These are phyloP conservation scores for Xyrauchen texanus DNA, from an alignment of 2,113 vertebrate species.

Conservation along the genomic window DNA sequence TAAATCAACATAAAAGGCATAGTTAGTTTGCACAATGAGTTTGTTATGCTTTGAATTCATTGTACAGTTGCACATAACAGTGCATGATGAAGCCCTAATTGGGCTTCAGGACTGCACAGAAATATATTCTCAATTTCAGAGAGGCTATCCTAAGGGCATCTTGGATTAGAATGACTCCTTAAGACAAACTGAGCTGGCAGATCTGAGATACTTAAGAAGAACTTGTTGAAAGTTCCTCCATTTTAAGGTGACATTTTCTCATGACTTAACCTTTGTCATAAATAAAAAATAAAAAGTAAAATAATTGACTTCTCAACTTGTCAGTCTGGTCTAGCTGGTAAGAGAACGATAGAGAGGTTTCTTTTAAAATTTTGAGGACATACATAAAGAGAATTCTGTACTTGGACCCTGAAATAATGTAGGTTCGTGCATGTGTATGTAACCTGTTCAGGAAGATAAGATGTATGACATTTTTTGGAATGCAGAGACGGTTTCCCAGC, in stretches of 20 bases:
- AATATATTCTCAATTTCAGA: too few relatives aligned
- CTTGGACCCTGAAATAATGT: conserved; percentile 17
- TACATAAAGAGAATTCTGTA: conserved; percentile 6
- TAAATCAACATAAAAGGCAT: too few relatives aligned
- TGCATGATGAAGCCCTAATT: too few relatives aligned
- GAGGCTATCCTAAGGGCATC: too few relatives aligned
- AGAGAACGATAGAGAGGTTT: neutral
- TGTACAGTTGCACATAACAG: too few relatives aligned
- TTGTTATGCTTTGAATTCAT: too few relatives aligned
- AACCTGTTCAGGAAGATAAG: conserved; percentile 47
- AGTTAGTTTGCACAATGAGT: too few relatives aligned
- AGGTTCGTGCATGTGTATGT: neutral
- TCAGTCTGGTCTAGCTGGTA: too few relatives aligned
- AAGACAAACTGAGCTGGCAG: too few relatives aligned
- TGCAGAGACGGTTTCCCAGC: conserved; percentile 39
- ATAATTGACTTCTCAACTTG: neutral
- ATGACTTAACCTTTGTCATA: neutral
- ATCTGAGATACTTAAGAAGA: too few relatives aligned
- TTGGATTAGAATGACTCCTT: too few relatives aligned
- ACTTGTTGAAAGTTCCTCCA: neutral
- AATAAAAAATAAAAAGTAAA: neutral
- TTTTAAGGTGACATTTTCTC: neutral
- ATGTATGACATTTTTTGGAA: conserved; percentile 38
- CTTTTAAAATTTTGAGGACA: neutral
- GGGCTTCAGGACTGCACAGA: too few relatives aligned